Evolutionary conservation across 2,113 vertebrate species (phyloP), one percentile per base, ranked within the genome.

Genomic region (Emydura subglobosa): DNA sequence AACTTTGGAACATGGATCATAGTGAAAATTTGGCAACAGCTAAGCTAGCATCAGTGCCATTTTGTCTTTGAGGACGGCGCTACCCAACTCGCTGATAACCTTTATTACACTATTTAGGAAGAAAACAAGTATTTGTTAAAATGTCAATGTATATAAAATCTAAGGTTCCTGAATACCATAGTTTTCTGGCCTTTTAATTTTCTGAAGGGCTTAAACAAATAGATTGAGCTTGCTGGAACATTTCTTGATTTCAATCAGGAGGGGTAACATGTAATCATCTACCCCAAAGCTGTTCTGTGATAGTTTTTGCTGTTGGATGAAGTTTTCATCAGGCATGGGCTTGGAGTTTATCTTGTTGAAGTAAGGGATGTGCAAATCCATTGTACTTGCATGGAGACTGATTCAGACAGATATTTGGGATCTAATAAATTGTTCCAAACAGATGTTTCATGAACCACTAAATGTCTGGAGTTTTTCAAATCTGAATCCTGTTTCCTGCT

Each of bases 401-500:
- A 34, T 50, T 57, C 7, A 44, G 31, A 34, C 31, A 59, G 19
- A 21, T 49, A 50, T 34, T 82, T 72, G 47, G 29, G 39, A 31
- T n/a, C 4, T 24, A 74, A 42, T 74, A 42, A 50, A 21, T 29
- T 79, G 6, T 47, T 86, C 83, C 31, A 14, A 17, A 44, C 29
- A 61, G 2, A 19, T 53, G 9, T 49, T 50, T 79, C 17, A 54
- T n/a, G 79, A 24, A 42, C 39, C 24, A 80, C 53, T 1, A 42
- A 5, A 2, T 44, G 9, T 54, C 61, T 31, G 49, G 10, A 74
- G 68, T 2, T 44, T 31, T 29, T 83, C 3, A 61, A 4, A 6
- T 57, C 4, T 53, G 51, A 27, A 76, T 29, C 3, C 5, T 74
- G 4, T 27, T 55, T 22, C 22, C 11, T 4, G 0, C 1, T 9